Base-by-base conservation (phyloP, 2,797 vertebrate species). In the Macropodus opercularis region DNA sequence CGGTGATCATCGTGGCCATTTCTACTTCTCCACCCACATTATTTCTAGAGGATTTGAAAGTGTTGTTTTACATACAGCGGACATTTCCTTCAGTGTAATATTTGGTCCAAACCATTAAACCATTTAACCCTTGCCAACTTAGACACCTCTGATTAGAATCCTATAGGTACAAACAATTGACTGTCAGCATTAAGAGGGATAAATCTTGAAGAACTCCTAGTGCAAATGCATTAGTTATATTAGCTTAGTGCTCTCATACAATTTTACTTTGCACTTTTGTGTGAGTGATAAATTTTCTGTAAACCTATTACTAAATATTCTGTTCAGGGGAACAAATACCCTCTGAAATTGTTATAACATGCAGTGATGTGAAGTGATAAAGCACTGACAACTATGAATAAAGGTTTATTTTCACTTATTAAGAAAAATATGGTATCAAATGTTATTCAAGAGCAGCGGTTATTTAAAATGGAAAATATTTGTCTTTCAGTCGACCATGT, bases 1-100 rank as follows among this genome's bases (percentile, higher is more conserved):
- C 80, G 84, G 75, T 92, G 85, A 92, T 72, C 44, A 29, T 6
- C 15, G 1, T 5, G n/a, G 49, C 29, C 19, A 35, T 29, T 48
- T 14, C 8, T 17, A 17, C 21, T 47, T 6, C 18, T 51, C 2
- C 14, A 24, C 11, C 27, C 4, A 2, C 8, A 4, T 18, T 38
- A 14, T 4, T 4, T 6, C 8, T 46, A 57, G 46, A 44, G 55
- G 34, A 13, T 48, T 77, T 67, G n/a, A 26, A 21, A 35, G 18
- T 14, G 15, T 61, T 24, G 72, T 50, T 71, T 11, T 56, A 48
- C 17, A 67, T 27, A 50, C n/a, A 27, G 21, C 34, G 62, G 15
- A 69, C 19, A 50, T 42, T 52, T 43, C 5, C 17, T 48, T 24
- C 4, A 9, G 14, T 44, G 58, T 11, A 3, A 21, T 47, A 62